Evolutionary conservation across 1,140 invertebrate species (phyloP).

Genomic region (Acyrthosiphon pisum): DNA sequence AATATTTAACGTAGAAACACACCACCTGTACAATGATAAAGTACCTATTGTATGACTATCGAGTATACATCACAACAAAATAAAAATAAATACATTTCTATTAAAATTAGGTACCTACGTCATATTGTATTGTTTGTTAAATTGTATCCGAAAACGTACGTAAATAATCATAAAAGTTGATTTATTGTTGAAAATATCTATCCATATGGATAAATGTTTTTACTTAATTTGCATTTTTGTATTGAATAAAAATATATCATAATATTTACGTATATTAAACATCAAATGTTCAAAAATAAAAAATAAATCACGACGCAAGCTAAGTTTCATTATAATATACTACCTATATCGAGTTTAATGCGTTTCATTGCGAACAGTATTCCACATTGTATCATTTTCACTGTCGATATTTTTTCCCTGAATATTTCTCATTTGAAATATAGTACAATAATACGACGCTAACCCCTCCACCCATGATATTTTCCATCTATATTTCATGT

Average conservation of each 20-base stretch:
- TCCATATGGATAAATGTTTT: neutral
- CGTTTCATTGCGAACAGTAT: neutral
- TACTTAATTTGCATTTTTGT: neutral
- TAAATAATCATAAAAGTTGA: neutral
- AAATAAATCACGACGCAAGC: neutral
- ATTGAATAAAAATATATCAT: neutral
- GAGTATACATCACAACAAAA: neutral
- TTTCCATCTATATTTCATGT: neutral
- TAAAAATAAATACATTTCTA: neutral
- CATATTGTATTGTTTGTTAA: neutral
- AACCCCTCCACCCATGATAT: neutral
- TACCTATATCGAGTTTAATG: neutral
- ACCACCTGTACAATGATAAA: neutral
- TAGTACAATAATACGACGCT: neutral
- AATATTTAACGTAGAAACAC: neutral
- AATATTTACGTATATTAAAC: neutral
- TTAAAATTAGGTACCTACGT: neutral
- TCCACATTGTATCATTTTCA: neutral
- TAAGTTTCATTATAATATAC: conserved; percentile 4
- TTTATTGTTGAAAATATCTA: neutral
- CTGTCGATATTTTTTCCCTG: neutral
- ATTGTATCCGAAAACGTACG: neutral
- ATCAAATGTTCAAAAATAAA: neutral
- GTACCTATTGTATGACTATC: neutral
- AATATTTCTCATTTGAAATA: conserved; percentile 8